Evolutionary conservation across 2,888 invertebrate species (phyloP).

Genomic region (Helicoverpa assulta): DNA sequence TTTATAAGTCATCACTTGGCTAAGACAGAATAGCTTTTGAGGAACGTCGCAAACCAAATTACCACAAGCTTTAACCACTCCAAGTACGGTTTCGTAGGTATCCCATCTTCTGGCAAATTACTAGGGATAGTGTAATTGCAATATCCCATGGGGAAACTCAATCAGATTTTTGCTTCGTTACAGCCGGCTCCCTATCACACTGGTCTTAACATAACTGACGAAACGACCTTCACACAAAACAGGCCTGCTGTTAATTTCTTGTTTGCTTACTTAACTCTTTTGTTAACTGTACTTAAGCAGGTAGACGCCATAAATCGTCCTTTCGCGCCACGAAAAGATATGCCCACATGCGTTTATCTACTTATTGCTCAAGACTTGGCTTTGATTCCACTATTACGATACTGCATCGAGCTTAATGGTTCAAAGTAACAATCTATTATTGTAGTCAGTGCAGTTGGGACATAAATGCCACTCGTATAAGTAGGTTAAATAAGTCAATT

Average conservation of each 20-base stretch:
- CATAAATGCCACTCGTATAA: background rate
- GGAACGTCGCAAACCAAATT: background rate
- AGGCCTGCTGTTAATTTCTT: background rate
- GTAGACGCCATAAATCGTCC: conserved; percentile 51
- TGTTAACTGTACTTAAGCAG: conserved; percentile 39
- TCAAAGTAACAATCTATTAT: conserved; percentile 16
- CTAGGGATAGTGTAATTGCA: background rate
- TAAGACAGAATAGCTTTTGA: background rate
- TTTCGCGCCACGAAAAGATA: conserved; percentile 44
- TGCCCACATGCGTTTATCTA: conserved; percentile 43
- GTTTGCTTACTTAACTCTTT: background rate
- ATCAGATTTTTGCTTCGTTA: too few species aligned
- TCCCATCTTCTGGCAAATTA: too few species aligned
- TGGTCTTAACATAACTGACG: background rate
- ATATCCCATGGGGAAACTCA: background rate
- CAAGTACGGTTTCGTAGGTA: too few species aligned
- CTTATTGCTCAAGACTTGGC: conserved; percentile 32
- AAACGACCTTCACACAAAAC: background rate
- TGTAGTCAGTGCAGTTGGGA: background rate
- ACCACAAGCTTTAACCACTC: too few species aligned
- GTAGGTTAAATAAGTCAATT: background rate
- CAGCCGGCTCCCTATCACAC: background rate
- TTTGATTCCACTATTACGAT: conserved; percentile 43
- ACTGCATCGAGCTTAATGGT: conserved; percentile 18
- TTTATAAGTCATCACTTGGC: background rate